Evolutionary conservation across 2,113 vertebrate species (phyloP).

Genomic region (Trogon melanurus): DNA sequence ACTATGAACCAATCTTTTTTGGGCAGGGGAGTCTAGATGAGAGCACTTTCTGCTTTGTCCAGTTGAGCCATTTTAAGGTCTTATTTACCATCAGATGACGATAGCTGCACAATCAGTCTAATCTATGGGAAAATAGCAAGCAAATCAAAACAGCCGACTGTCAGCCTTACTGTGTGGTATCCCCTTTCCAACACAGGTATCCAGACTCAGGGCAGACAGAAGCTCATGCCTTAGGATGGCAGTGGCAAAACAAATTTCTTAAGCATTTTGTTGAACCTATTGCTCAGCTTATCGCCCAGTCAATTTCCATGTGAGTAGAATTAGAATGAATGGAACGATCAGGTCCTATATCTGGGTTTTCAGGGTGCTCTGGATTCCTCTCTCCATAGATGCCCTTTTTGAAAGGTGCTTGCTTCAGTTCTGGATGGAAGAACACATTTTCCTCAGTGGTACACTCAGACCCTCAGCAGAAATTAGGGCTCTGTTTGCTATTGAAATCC

Average conservation of each 20-base stretch:
- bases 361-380: background rate
- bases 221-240: background rate
- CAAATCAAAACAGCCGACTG: background rate
- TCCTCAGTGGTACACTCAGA: background rate
- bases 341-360: background rate
- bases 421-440: background rate
- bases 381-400: background rate
- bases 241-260: background rate
- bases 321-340: background rate
- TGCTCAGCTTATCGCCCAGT: background rate
- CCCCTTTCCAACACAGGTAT: background rate
- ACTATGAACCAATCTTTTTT: background rate
- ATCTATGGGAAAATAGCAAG: background rate
- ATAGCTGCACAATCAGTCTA: background rate
- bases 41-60: background rate
- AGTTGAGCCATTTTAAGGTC: background rate
- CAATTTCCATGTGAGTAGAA: background rate
- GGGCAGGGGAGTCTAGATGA: background rate
- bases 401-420: background rate
- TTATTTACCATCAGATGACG: background rate
- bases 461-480: background rate
- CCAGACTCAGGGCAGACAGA: background rate
- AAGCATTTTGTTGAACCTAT: background rate
- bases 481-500: background rate
- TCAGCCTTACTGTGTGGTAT: fast-evolving